These are phyloP conservation scores for Argyrosomus japonicus DNA, from an alignment of 2,113 vertebrate genomes.

Conservation along the genomic window DNA sequence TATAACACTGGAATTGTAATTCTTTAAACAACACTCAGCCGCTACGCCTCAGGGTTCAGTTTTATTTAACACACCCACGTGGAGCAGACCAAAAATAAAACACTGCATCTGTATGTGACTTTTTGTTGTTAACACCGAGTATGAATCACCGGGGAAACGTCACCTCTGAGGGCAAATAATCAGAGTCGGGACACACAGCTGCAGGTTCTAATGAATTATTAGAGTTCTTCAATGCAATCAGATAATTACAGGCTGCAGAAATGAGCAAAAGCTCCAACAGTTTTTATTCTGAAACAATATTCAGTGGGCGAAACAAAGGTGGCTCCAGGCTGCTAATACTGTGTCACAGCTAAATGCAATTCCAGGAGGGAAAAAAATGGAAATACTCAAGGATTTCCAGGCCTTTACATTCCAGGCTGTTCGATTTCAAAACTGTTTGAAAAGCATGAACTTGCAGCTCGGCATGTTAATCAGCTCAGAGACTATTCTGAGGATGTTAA, in stretches of 20 bases:
- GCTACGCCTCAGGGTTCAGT: not conserved
- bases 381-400: not conserved
- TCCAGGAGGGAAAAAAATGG: not conserved
- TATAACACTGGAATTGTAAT: too few relatives aligned
- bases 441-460: not conserved
- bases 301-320: not conserved
- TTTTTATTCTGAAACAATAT: not conserved
- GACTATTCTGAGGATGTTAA: conserved; percentile 12
- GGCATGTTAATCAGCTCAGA: conserved; percentile 39
- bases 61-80: not conserved
- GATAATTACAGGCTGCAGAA: not conserved
- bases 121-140: not conserved
- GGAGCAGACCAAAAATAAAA: not conserved
- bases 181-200: not conserved
- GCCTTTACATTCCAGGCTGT: not conserved
- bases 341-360: not conserved
- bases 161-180: not conserved
- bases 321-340: not conserved
- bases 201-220: not conserved
- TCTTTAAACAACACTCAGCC: too few relatives aligned
- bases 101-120: not conserved
- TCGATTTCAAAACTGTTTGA: not conserved
- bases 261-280: not conserved
- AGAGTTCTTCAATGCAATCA: not conserved
- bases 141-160: not conserved